Evolutionary conservation across 2,888 invertebrate genomes (phyloP).

Genomic region (Thecophora atra): DNA sequence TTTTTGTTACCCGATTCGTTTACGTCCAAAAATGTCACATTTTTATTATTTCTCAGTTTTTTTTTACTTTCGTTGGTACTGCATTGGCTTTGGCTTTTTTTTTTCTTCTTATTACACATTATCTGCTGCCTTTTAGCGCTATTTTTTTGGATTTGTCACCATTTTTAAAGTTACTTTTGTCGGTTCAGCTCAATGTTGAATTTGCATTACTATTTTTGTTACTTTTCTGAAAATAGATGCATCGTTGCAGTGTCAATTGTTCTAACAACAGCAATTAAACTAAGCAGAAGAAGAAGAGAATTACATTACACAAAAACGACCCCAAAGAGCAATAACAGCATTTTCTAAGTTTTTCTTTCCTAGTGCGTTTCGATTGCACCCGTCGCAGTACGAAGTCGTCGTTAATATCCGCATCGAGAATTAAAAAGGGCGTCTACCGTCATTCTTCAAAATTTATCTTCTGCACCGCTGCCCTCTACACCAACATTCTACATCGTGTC

Average conservation of each 20-base stretch:
- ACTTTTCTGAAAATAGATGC: not conserved
- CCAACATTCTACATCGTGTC: not conserved
- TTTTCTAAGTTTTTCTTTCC: slow-evolving; percentile 10
- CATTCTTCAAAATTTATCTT: slow-evolving; percentile 21
- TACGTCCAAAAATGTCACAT: not conserved
- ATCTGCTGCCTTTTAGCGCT: too few species aligned
- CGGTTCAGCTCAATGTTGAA: not conserved
- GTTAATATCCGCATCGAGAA: slow-evolving; percentile 27
- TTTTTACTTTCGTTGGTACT: not conserved
- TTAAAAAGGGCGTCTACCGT: slow-evolving; percentile 35
- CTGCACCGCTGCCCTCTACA: not conserved
- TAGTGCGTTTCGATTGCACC: slow-evolving; percentile 6
- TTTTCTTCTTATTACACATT: not conserved
- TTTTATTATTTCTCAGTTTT: too few species aligned
- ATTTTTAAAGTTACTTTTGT: too few species aligned
- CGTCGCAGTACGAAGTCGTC: slow-evolving; percentile 18
- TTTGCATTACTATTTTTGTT: slow-evolving; percentile 1
- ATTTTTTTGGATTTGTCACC: not conserved
- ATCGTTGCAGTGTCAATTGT: slow-evolving; percentile 16
- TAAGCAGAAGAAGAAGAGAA: not conserved
- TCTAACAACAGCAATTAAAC: not conserved
- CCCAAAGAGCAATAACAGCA: too few species aligned
- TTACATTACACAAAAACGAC: too few species aligned
- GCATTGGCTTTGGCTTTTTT: too few species aligned
- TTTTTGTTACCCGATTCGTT: not conserved